phyloP scores from a whole-genome alignment of 2,888 invertebrate genomes.

The Synergus japonicus region DNA sequence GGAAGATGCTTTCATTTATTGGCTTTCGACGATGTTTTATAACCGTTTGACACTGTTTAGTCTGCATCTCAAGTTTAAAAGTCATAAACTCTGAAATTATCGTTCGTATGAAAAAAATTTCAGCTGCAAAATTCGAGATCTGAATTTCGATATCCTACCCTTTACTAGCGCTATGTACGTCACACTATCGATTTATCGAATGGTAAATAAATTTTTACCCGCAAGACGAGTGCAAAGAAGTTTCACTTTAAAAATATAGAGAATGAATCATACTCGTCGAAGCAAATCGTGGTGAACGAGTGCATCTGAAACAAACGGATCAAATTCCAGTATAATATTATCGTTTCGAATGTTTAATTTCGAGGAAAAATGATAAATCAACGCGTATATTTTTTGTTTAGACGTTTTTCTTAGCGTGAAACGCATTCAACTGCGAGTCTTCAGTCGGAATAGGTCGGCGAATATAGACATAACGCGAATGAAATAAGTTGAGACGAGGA shows the following conservation, averaged over 20 bases:
- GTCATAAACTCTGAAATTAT: too few species aligned
- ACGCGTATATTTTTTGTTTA: conserved; percentile 49
- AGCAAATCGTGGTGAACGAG: conserved; percentile 27
- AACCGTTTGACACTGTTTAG: too few species aligned
- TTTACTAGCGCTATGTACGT: too few species aligned
- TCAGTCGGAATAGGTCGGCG: conserved; percentile 39
- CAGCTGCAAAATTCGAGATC: too few species aligned
- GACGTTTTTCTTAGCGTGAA: conserved; percentile 46
- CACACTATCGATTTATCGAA: too few species aligned
- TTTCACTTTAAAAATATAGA: conserved; percentile 18
- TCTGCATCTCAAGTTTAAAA: too few species aligned
- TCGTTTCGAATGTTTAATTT: conserved; percentile 10
- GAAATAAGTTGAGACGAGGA: conserved; percentile 4
- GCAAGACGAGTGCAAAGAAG: too few species aligned
- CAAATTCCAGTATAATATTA: conserved; percentile 22
- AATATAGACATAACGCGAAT: conserved; percentile 36
- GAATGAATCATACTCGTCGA: background rate
- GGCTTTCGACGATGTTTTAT: too few species aligned
- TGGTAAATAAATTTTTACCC: too few species aligned
- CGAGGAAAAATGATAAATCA: conserved; percentile 24
- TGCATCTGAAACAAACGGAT: conserved; percentile 14
- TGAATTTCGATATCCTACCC: too few species aligned
- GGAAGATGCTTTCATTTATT: too few species aligned
- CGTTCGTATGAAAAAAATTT: too few species aligned
- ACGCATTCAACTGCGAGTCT: conserved; percentile 49